Conservation (phyloP, 2,797 vertebrate species). For the Sorex maritimensis region DNA sequence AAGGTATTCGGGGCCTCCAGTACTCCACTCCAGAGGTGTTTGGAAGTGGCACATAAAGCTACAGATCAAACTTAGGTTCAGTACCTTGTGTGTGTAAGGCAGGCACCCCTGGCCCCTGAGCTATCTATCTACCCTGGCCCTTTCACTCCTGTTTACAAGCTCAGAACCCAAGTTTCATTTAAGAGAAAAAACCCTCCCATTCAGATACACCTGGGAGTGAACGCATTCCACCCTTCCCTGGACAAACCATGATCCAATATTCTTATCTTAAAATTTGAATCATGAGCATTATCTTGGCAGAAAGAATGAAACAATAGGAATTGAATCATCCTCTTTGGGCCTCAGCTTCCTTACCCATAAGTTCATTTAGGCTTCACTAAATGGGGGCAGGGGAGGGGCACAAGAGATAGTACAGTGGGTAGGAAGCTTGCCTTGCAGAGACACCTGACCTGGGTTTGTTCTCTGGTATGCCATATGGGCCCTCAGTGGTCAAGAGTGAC, state of each 20-base stretch:
- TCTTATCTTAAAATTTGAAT: conserved; percentile 32
- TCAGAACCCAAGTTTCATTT: conserved; percentile 39
- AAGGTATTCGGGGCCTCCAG: not conserved
- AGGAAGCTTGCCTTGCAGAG: too few species aligned
- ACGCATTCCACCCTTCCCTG: not conserved
- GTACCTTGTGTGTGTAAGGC: too few species aligned
- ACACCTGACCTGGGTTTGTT: too few species aligned
- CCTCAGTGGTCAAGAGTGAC: too few species aligned
- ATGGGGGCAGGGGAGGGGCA: too few species aligned
- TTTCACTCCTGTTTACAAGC: not conserved
- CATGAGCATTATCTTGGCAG: not conserved
- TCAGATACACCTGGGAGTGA: conserved; percentile 16
- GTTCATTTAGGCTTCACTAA: not conserved
- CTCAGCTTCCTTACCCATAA: not conserved
- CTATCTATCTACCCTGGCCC: not conserved
- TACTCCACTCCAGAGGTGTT: not conserved
- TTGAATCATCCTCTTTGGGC: not conserved
- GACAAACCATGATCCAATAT: not conserved
- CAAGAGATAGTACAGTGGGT: too few species aligned
- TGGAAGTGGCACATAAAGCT: not conserved
- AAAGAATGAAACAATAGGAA: not conserved
- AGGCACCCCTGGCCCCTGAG: too few species aligned
- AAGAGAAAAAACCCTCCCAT: conserved; percentile 6
- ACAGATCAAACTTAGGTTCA: not conserved
- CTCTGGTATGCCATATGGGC: too few species aligned